Percentiles rank a stretch among this genome's conserved stretches.
Conservation (phyloP, 2,888 invertebrate species). For the Euplagia quadripunctaria region DNA sequence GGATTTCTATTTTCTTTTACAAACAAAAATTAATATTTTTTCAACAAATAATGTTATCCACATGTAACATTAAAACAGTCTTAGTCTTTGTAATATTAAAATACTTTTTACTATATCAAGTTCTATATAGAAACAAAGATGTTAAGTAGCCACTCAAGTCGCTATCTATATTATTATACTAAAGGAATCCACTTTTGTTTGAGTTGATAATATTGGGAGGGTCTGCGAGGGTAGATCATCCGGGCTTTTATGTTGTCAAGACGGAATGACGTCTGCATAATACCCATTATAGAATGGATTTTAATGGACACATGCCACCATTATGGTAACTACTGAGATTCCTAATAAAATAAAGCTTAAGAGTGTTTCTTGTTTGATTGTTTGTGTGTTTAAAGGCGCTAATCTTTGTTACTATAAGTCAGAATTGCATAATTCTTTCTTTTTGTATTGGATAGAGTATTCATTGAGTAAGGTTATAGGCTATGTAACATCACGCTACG, state of each 20-base stretch:
- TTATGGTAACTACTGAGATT: conserved; percentile 6
- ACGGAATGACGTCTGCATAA: conserved; percentile 9
- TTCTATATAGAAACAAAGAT: background rate
- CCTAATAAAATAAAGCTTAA: no score
- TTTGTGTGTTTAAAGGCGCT: no score
- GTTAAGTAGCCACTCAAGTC: background rate
- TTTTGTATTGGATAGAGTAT: no score
- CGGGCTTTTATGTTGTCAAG: conserved; percentile 16
- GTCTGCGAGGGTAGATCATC: conserved; percentile 10
- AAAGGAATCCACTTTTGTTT: conserved; percentile 8
- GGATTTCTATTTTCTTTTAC: background rate
- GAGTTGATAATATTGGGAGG: conserved; percentile 12
- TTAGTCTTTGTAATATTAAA: background rate
- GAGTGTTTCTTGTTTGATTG: no score
- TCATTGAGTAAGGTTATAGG: no score
- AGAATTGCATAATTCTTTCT: no score
- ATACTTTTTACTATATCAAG: background rate
- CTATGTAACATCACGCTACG: no score
- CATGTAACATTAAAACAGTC: background rate
- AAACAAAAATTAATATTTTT: background rate
- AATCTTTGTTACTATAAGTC: no score
- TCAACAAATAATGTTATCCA: no score
- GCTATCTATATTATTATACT: conserved; percentile 3
- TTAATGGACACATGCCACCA: conserved; percentile 4
- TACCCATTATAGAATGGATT: conserved; percentile 11